These are phyloP conservation scores for Podotricha telesiphe DNA, from an alignment of 2,888 invertebrate species.

Conservation along the genomic window DNA sequence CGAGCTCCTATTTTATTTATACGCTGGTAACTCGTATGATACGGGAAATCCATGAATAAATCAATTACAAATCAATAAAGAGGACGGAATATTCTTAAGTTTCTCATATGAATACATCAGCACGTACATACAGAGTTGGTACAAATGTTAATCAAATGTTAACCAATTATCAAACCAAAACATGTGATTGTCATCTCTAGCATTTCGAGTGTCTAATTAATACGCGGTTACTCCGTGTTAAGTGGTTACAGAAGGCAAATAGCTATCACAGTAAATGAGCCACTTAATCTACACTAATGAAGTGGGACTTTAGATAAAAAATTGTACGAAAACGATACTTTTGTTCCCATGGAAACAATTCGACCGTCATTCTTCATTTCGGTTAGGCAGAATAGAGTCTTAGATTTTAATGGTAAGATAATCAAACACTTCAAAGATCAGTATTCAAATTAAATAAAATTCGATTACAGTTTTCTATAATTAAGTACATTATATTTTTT, in stretches of 20 bases:
- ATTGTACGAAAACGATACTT: not conserved
- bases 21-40: too few species aligned
- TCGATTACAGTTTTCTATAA: too few species aligned
- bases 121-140: not conserved
- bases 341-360: not conserved
- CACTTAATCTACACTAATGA: not conserved
- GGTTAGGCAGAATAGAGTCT: not conserved
- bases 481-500: too few species aligned
- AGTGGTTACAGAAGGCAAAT: slow-evolving; percentile 23
- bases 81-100: not conserved
- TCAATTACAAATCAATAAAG: not conserved
- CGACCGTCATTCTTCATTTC: not conserved
- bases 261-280: not conserved
- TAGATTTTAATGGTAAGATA: not conserved
- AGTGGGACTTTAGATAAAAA: not conserved
- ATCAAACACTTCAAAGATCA: too few species aligned
- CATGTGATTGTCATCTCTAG: slow-evolving; percentile 19
- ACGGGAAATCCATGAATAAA: too few species aligned
- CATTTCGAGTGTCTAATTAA: slow-evolving; percentile 8
- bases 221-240: not conserved
- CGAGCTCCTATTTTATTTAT: too few species aligned
- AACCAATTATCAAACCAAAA: slow-evolving; percentile 2
- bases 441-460: too few species aligned
- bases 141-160: slow-evolving; percentile 4
- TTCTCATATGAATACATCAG: slow-evolving; percentile 6